Conservation (phyloP, 2,113 vertebrate genomes). For the Pogona vitticeps region DNA sequence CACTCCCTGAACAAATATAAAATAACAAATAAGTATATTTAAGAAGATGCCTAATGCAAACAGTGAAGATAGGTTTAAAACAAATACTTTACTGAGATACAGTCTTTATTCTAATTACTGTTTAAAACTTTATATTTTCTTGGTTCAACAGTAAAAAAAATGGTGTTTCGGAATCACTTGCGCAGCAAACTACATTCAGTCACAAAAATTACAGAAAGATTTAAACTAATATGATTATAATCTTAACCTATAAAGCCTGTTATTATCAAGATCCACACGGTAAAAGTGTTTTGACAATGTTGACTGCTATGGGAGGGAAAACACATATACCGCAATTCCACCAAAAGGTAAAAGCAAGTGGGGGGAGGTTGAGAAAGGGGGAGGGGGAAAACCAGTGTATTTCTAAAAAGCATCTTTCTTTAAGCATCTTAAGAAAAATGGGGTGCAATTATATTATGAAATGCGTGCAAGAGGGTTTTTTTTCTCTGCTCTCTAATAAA, state of each 20-base stretch:
- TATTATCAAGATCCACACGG: slow-evolving; percentile 63
- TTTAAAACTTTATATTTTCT: slow-evolving; percentile 1
- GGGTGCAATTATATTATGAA: slow-evolving; percentile 50
- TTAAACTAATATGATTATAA: slow-evolving; percentile 64
- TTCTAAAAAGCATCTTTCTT: slow-evolving; percentile 70
- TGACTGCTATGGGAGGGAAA: slow-evolving; percentile 58
- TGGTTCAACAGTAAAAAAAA: slow-evolving; percentile 47
- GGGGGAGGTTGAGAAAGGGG: neutral
- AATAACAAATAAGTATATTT: slow-evolving; percentile 55
- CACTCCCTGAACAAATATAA: slow-evolving; percentile 65
- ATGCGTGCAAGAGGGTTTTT: slow-evolving; percentile 39
- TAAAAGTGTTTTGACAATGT: slow-evolving; percentile 62
- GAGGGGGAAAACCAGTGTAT: slow-evolving; percentile 45
- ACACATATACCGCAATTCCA: slow-evolving; percentile 64
- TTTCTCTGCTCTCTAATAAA: slow-evolving; percentile 61
- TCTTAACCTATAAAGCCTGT: slow-evolving; percentile 44
- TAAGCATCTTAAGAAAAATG: slow-evolving; percentile 61
- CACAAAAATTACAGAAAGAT: slow-evolving; percentile 58
- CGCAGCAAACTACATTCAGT: slow-evolving; percentile 57
- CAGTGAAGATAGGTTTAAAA: slow-evolving; percentile 46
- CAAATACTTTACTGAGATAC: neutral
- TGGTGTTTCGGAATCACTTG: slow-evolving; percentile 57
- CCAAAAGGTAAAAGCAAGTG: slow-evolving; percentile 61
- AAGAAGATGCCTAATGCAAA: slow-evolving; percentile 45
- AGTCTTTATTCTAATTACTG: slow-evolving; percentile 24